Conservation (phyloP, 2,888 invertebrate genomes). For the Agrypnus murinus region DNA sequence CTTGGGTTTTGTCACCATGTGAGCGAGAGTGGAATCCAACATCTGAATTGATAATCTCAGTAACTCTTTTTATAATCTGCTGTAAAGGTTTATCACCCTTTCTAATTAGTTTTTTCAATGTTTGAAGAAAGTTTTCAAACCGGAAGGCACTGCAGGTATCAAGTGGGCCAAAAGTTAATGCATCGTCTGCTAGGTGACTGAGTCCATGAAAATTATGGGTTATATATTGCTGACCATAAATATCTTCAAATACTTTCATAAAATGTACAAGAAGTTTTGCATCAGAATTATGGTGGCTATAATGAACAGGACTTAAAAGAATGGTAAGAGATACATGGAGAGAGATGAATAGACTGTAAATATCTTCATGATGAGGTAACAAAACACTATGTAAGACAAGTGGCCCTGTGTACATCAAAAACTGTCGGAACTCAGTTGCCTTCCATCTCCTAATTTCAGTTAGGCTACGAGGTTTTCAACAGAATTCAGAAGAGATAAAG, state of each 20-base stretch:
- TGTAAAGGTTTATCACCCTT: constrained; percentile 3
- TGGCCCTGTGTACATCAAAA: constrained; percentile 49
- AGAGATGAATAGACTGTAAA: constrained; percentile 1
- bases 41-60: constrained; percentile 14
- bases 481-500: constrained; percentile 45
- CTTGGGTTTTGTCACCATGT: too few relatives aligned
- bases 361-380: too few relatives aligned
- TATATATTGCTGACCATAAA: neutral
- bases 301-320: neutral
- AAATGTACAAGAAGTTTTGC: neutral
- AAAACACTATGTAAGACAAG: too few relatives aligned
- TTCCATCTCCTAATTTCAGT: constrained; percentile 48
- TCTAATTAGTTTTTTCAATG: neutral
- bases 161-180: neutral
- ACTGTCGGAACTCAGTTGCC: constrained; percentile 47
- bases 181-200: neutral
- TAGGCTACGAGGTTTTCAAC: constrained; percentile 43
- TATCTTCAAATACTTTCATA: neutral
- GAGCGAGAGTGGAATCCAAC: too few relatives aligned
- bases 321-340: neutral
- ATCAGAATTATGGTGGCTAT: neutral
- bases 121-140: constrained; percentile 4
- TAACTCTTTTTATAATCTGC: neutral
- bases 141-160: constrained; percentile 5
- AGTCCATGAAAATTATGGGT: constrained; percentile 1